A percentile compares a stretch with the other conserved stretches of the same genome.
Evolutionary conservation across 2,797 vertebrate genomes (phyloP).

Genomic region (Propithecus deckenii): DNA sequence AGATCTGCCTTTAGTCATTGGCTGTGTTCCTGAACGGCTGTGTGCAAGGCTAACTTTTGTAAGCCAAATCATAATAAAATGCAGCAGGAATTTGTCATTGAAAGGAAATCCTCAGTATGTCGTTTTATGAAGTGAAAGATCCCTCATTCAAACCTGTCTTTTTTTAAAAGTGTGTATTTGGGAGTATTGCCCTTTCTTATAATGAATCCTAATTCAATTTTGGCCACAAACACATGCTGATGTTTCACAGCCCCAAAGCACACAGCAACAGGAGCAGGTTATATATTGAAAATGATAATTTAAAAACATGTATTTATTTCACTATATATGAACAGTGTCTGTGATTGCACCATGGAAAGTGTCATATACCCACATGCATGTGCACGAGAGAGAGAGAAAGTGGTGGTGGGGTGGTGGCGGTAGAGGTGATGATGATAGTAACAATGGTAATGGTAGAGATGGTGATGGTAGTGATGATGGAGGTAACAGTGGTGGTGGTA

Average conservation of each 20-base stretch:
- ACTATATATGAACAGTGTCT: neutral
- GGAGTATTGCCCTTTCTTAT: neutral
- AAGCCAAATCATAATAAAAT: constrained; percentile 40
- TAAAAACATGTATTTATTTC: neutral
- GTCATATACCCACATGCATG: neutral
- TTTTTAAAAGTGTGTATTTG: neutral
- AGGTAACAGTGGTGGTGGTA: no score
- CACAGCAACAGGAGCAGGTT: neutral
- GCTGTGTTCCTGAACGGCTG: constrained; percentile 60
- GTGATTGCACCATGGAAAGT: neutral
- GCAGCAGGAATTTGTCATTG: constrained; percentile 25
- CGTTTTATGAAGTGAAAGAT: constrained; percentile 43
- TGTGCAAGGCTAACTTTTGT: constrained; percentile 46
- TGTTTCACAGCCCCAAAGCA: neutral
- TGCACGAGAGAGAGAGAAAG: neutral
- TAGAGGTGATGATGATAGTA: neutral
- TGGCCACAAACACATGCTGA: neutral
- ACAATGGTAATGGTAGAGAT: no score
- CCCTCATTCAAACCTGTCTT: neutral
- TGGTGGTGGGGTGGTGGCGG: neutral
- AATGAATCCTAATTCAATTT: constrained; percentile 18
- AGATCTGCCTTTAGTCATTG: constrained; percentile 41
- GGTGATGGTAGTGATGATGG: no score
- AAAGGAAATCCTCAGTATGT: constrained; percentile 23
- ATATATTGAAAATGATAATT: neutral